These are phyloP conservation scores for Ectropis crepuscularia DNA, from an alignment of 2,888 invertebrate genomes.

Conservation along the genomic window DNA sequence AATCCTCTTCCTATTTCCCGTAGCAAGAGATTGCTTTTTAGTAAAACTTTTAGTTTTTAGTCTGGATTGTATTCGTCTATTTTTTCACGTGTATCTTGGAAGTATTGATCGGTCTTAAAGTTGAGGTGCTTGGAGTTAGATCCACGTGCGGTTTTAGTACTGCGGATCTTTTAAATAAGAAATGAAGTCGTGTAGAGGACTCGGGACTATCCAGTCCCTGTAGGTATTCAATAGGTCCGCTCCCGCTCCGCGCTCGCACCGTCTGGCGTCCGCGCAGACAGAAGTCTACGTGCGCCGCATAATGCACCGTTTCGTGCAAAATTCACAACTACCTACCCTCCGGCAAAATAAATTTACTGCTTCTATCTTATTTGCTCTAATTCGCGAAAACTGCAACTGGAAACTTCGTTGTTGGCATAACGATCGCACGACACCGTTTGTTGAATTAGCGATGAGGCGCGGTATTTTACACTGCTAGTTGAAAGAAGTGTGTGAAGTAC, in stretches of 20 bases:
- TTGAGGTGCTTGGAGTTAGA: slow-evolving; percentile 55
- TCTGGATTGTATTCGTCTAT: slow-evolving; percentile 31
- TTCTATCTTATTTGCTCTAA: slow-evolving; percentile 81
- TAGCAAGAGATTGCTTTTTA: slow-evolving; percentile 74
- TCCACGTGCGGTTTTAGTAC: slow-evolving; percentile 67
- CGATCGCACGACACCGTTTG: slow-evolving; percentile 56
- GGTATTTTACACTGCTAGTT: background rate
- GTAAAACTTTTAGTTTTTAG: slow-evolving; percentile 64
- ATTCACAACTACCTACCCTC: slow-evolving; percentile 79
- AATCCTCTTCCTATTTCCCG: slow-evolving; percentile 78
- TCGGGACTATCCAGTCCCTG: slow-evolving; percentile 50
- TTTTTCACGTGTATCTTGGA: slow-evolving; percentile 13
- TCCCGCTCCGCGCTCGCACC: slow-evolving; percentile 50
- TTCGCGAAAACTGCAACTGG: slow-evolving; percentile 71
- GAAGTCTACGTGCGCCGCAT: slow-evolving; percentile 80
- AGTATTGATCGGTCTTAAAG: slow-evolving; percentile 60
- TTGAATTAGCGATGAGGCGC: slow-evolving; percentile 53
- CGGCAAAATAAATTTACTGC: slow-evolving; percentile 79
- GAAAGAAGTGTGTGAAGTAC: too few relatives aligned
- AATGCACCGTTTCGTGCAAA: slow-evolving; percentile 78
- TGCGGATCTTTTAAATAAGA: slow-evolving; percentile 73
- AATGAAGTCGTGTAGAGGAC: slow-evolving; percentile 72
- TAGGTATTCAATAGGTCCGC: slow-evolving; percentile 43
- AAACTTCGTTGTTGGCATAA: slow-evolving; percentile 58
- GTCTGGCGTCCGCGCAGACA: slow-evolving; percentile 69